A percentile compares a stretch with the other conserved stretches of the same genome.
Conservation (phyloP, 2,113 vertebrate genomes). For the Amblyopsis rosae region DNA sequence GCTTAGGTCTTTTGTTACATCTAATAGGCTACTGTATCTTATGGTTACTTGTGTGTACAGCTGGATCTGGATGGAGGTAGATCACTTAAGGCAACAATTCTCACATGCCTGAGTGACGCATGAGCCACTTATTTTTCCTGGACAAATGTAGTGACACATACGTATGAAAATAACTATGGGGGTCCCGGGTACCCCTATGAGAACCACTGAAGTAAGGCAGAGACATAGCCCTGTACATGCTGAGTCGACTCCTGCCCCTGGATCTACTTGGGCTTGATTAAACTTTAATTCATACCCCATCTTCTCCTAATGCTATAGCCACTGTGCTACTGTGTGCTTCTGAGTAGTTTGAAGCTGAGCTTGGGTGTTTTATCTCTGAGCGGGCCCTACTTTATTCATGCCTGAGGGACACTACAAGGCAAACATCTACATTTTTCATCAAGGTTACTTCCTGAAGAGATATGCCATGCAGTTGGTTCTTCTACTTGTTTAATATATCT, state of each 20-base stretch:
- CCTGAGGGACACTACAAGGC: slow-evolving; percentile 75
- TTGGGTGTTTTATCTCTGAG: slow-evolving; percentile 70
- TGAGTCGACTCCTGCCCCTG: slow-evolving; percentile 88
- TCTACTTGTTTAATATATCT: slow-evolving; percentile 48
- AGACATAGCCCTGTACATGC: slow-evolving; percentile 83
- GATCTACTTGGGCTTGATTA: slow-evolving; percentile 83
- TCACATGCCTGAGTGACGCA: too few species aligned
- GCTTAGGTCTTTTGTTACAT: too few species aligned
- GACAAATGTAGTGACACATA: too few species aligned
- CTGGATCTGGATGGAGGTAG: slow-evolving; percentile 32
- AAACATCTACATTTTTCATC: slow-evolving; percentile 83
- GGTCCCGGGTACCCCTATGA: too few species aligned
- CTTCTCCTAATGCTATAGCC: slow-evolving; percentile 65
- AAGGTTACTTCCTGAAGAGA: slow-evolving; percentile 78
- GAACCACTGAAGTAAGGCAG: slow-evolving; percentile 82
- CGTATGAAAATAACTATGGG: too few species aligned
- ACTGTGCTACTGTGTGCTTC: slow-evolving; percentile 12
- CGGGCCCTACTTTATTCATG: slow-evolving; percentile 77
- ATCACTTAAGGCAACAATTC: too few species aligned
- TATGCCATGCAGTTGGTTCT: slow-evolving; percentile 65
- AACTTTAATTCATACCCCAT: slow-evolving; percentile 85
- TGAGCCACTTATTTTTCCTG: too few species aligned
- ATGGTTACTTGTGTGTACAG: slow-evolving; percentile 47
- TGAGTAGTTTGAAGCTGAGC: slow-evolving; percentile 71
- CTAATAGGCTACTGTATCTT: slow-evolving; percentile 27